Conservation (phyloP, 2,888 invertebrate species). For the Euzetes globulus region DNA sequence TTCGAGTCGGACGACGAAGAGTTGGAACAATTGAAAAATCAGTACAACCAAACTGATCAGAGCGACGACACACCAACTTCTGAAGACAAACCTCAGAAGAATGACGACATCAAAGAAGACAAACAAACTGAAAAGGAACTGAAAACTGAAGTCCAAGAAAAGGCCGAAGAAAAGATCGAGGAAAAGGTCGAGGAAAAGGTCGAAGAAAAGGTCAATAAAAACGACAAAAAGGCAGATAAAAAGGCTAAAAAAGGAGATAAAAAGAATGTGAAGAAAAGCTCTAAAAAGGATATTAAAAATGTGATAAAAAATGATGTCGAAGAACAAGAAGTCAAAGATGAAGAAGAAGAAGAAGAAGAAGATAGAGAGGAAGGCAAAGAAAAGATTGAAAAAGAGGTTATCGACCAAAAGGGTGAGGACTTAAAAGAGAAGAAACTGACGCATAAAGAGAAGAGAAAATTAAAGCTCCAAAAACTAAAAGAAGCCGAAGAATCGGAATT, state of each 20-base stretch:
- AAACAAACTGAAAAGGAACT: neutral
- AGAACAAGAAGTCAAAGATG: neutral
- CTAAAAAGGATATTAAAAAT: neutral
- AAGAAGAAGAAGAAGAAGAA: neutral
- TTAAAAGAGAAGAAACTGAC: slow-evolving; percentile 24
- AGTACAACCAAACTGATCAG: too few relatives aligned
- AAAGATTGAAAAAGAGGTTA: too few relatives aligned
- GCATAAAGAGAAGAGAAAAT: slow-evolving; percentile 37
- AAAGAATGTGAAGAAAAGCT: neutral
- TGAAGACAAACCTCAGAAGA: too few relatives aligned
- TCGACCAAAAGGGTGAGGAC: neutral
- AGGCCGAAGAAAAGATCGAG: neutral
- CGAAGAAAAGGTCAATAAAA: too few relatives aligned
- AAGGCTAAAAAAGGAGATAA: neutral
- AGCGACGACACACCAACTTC: too few relatives aligned
- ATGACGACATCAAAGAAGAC: too few relatives aligned
- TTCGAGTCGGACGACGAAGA: neutral
- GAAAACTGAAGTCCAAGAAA: neutral
- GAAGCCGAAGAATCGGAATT: slow-evolving; percentile 33
- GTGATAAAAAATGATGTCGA: neutral
- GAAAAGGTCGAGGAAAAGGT: too few relatives aligned
- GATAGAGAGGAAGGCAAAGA: too few relatives aligned
- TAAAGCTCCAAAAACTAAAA: slow-evolving; percentile 33
- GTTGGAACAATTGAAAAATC: neutral
- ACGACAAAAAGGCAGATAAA: too few relatives aligned